Conservation (phyloP, 2,797 vertebrate species). For the Eospalax fontanierii region DNA sequence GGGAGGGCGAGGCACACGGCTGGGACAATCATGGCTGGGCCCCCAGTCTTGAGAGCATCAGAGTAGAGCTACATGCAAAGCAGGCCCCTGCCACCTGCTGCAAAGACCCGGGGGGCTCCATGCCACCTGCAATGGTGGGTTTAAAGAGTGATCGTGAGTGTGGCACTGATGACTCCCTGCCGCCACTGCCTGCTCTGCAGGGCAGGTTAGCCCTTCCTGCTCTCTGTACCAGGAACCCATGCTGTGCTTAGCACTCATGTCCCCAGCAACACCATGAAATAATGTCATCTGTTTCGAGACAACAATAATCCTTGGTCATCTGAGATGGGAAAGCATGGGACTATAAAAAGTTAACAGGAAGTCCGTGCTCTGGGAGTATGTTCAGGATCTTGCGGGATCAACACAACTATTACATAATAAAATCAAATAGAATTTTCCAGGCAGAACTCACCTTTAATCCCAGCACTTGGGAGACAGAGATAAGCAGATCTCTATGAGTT, state of each 20-base stretch:
- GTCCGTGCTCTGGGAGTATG: not conserved
- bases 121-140: not conserved
- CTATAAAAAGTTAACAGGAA: not conserved
- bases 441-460: no score
- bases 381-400: not conserved
- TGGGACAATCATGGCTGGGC: not conserved
- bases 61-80: not conserved
- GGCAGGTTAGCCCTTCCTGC: not conserved
- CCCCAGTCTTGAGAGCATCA: not conserved
- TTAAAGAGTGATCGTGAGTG: not conserved
- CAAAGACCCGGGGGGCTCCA: not conserved
- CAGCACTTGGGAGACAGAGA: no score
- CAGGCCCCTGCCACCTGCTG: rapidly evolving
- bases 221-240: not conserved
- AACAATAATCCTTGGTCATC: not conserved
- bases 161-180: not conserved
- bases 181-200: not conserved
- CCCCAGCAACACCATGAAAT: not conserved
- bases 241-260: not conserved
- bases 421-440: no score
- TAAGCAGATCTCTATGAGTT: no score
- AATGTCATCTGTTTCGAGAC: not conserved
- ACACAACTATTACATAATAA: not conserved
- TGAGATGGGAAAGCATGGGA: not conserved
- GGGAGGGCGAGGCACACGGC: not conserved